Base-by-base conservation (phyloP, 2,888 invertebrate genomes). In the Lamellibrachia satsuma region DNA sequence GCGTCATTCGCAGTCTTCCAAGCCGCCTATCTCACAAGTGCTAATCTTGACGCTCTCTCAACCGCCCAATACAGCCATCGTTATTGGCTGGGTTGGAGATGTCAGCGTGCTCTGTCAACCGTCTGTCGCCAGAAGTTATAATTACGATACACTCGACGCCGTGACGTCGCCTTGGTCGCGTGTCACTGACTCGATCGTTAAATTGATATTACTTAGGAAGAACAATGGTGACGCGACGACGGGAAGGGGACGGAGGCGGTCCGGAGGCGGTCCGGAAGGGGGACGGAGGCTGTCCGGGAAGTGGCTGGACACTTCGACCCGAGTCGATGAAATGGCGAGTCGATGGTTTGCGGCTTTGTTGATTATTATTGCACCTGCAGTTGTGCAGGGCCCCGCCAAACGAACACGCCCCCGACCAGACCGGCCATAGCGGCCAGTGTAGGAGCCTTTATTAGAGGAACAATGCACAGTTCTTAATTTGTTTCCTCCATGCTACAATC, bases 271-370 rank as follows among this genome's bases (percentile, higher is more conserved):
- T 75, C 75, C 75, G 75, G 75, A 60, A 60, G 60, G 60, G 15
- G 60, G 60, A 60, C 60, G 9, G 11, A 75, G 75, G 75, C 22
- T 15, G 75, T 75, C 75, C 75, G 75, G 75, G n/a, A 75, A 6
- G 75, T 15, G 75, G 75, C 75, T n/a, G 75, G 22, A 75, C 75
- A 15, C 75, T 75, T 75, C 75, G 75, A 75, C 75, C n/a, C n/a
- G 75, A 75, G 75, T 75, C 75, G 75, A 75, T 75, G 75, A 75
- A 75, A 75, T 75, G 75, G 22, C 75, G 75, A 75, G 15, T 75
- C 75, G 75, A 75, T 75, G 22, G 75, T 75, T 75, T 22, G 75
- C 75, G 75, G 75, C 75, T 75, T 75, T 75, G 75, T 75, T 75
- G 75, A 75, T 6, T 75, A 11, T 60, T 11, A 60, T 22, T 39